Evolutionary conservation across 1,140 invertebrate species (phyloP).

Genomic region (Sipha flava): DNA sequence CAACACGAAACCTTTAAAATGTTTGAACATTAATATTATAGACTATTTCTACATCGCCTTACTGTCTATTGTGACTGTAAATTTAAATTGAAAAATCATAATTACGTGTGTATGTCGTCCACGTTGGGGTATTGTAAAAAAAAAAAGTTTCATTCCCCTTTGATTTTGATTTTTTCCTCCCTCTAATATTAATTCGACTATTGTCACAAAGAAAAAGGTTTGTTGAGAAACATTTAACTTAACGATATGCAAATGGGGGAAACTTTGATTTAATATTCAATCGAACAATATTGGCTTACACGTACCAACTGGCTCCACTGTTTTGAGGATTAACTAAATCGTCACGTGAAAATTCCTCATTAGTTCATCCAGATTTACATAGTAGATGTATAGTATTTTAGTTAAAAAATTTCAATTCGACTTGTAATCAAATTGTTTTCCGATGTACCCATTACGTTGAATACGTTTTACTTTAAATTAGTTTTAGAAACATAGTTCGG

Average conservation of each 20-base stretch:
- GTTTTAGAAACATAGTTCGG: too few species aligned
- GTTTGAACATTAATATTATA: too few species aligned
- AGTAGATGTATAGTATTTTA: not conserved
- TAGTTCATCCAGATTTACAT: not conserved
- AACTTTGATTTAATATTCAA: not conserved
- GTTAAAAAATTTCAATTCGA: too few species aligned
- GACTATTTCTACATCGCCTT: not conserved
- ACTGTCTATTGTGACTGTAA: not conserved
- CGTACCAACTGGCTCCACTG: too few species aligned
- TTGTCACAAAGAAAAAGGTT: not conserved
- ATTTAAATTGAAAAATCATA: not conserved
- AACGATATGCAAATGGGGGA: not conserved
- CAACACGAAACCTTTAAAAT: too few species aligned
- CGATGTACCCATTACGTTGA: too few species aligned
- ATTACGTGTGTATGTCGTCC: not conserved
- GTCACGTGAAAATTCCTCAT: not conserved
- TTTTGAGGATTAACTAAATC: not conserved
- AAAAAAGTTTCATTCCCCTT: not conserved
- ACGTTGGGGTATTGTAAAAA: not conserved
- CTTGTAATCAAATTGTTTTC: too few species aligned
- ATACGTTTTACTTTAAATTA: too few species aligned
- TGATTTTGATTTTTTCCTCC: not conserved
- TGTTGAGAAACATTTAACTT: not conserved
- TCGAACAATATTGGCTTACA: not conserved
- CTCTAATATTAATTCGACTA: conserved; percentile 1